A percentile compares a stretch with the other conserved stretches of the same genome.
phyloP scores from a whole-genome alignment of 2,888 invertebrate genomes.

The Dasypolia templi region DNA sequence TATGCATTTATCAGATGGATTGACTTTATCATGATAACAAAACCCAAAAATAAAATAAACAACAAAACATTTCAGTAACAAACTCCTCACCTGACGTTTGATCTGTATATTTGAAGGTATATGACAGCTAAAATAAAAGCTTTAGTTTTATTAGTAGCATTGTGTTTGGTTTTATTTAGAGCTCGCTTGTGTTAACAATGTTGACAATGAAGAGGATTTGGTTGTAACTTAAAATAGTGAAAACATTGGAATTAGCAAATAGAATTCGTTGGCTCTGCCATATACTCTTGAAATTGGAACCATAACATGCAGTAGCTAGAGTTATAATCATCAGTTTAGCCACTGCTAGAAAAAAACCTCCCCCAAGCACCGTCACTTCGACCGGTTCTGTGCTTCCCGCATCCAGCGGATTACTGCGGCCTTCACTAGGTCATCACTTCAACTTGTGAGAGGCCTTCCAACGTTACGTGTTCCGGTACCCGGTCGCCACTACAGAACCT shows the following conservation, averaged over 20 bases:
- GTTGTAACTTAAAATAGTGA: neutral
- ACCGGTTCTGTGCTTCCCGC: too few species aligned
- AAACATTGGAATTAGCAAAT: neutral
- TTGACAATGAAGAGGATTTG: neutral
- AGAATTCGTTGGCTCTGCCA: too few species aligned
- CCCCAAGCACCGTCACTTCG: too few species aligned
- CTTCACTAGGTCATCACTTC: too few species aligned
- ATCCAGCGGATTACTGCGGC: too few species aligned
- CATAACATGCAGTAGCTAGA: neutral
- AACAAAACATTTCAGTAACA: neutral
- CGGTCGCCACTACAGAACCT: too few species aligned
- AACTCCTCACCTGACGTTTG: neutral
- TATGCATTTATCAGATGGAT: conserved; percentile 28
- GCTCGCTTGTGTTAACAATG: neutral
- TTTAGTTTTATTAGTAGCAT: neutral
- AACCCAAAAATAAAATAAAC: neutral
- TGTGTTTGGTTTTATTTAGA: neutral
- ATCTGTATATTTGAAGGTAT: neutral
- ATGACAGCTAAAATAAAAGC: conserved; percentile 2
- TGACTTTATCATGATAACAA: conserved; percentile 47
- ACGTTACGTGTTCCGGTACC: too few species aligned
- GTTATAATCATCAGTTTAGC: too few species aligned
- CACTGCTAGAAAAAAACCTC: too few species aligned
- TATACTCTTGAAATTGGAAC: neutral
- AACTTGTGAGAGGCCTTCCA: too few species aligned